Evolutionary conservation across 2,888 invertebrate genomes (phyloP), one percentile per base, ranked within the genome.

Genomic region (Euzophera pinguis): DNA sequence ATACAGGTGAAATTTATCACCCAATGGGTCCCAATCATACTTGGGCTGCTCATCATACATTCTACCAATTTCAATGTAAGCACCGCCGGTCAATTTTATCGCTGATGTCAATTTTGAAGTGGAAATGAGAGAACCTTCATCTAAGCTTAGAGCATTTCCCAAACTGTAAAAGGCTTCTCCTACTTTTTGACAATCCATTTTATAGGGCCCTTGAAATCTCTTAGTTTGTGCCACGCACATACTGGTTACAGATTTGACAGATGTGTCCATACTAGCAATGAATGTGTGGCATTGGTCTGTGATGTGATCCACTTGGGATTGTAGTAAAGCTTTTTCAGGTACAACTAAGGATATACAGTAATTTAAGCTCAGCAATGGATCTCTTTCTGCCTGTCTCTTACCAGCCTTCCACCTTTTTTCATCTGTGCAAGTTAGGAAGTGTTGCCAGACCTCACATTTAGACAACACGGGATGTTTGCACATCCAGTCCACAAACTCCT

Each of bases 401-500:
- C 99, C 99, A 47, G 93, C 93, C 87, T 99, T 99, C 99, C 99
- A 99, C 64, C 95, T 94, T 81, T 98, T 98, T 69, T 98, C 99
- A 86, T 99, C 99, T 6, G 97, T 98, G 77, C 99, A 99, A 1
- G 97, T 97, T 48, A 99, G 93, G 81, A 99, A 99, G 81, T 99
- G 99, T 74, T 96, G 94, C 97, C 98, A 99, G 0, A 99, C 99
- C 63, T 97, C 96, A 70, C 95, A 95, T 65, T 94, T 94, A 1
- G 98, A 96, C 38, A 99, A 88, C 7, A 99, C 97, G 1, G 99
- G 99, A 91, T 99, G 99, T 53, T 97, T 92, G 77, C 98, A 98
- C 73, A 99, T 97, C 91, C 98, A 96, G 88, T 98, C 96, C 1
- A 99, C 96, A 92, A 99, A 99, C 69, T 97, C 95, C 81, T 99